Percentiles rank a stretch among this genome's conserved stretches.
Evolutionary conservation across 2,888 invertebrate species (phyloP).

Genomic region (Macaria liturata): DNA sequence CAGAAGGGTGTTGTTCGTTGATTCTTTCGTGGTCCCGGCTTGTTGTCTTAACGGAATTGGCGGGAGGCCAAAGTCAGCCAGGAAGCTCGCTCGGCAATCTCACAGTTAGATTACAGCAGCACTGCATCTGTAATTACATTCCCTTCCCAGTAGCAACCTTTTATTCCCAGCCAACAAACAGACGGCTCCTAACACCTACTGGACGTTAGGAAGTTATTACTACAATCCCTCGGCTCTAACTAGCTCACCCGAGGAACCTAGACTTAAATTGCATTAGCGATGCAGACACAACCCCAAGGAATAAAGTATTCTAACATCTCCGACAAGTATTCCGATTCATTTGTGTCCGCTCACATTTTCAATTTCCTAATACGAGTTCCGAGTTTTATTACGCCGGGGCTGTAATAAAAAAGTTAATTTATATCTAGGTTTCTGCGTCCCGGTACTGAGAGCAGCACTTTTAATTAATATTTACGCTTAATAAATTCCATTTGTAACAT

Average conservation of each 20-base stretch:
- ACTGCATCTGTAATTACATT: constrained; percentile 45
- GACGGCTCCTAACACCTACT: constrained; percentile 19
- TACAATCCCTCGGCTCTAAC: constrained; percentile 8
- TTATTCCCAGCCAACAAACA: constrained; percentile 18
- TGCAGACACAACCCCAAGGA: constrained; percentile 11
- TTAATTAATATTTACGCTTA: constrained; percentile 36
- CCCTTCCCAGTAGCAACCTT: constrained; percentile 30
- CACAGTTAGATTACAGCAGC: constrained; percentile 35
- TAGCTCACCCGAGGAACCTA: constrained; percentile 3
- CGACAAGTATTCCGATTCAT: constrained; percentile 3
- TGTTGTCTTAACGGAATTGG: constrained; percentile 35
- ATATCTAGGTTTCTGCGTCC: constrained; percentile 25
- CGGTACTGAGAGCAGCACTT: constrained; percentile 16
- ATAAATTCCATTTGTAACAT: constrained; percentile 43
- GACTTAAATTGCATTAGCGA: constrained; percentile 19
- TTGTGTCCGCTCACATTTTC: constrained; percentile 18
- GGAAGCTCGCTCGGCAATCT: constrained; percentile 30
- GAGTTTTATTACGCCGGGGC: constrained; percentile 19
- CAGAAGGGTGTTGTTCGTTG: constrained; percentile 9
- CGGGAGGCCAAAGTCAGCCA: constrained; percentile 33
- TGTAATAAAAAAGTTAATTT: constrained; percentile 30
- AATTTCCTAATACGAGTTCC: constrained; percentile 26
- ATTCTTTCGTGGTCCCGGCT: constrained; percentile 18
- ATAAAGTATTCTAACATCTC: constrained; percentile 1
- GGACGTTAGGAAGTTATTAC: constrained; percentile 1